Percentiles rank a stretch among this genome's conserved stretches.
These are phyloP conservation scores for Tipula helvola DNA, from an alignment of 2,888 invertebrate species.

Conservation along the genomic window DNA sequence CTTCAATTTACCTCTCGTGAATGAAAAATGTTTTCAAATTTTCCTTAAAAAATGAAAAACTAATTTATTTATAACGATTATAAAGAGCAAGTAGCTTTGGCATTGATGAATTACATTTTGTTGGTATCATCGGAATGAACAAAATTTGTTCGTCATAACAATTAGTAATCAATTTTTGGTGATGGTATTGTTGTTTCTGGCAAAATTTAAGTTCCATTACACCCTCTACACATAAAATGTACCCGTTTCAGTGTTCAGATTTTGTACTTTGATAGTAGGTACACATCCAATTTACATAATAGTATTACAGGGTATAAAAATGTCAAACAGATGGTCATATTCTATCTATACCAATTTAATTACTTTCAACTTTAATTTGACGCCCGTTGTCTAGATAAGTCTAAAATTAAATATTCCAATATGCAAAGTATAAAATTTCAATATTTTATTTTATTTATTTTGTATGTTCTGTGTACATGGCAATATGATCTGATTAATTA, in stretches of 20 bases:
- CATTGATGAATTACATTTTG: neutral
- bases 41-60: neutral
- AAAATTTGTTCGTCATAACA: neutral
- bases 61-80: neutral
- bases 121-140: neutral
- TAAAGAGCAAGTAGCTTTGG: neutral
- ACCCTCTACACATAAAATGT: neutral
- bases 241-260: neutral
- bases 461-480: neutral
- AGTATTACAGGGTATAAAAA: neutral
- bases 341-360: neutral
- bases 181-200: neutral
- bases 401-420: neutral
- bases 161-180: slow-evolving; percentile 4
- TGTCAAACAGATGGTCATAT: neutral
- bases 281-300: neutral
- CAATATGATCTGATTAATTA: slow-evolving; percentile 4
- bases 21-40: neutral
- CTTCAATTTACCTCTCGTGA: neutral
- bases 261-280: neutral
- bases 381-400: neutral
- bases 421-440: neutral
- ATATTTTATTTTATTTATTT: neutral
- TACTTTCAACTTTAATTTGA: neutral
- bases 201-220: neutral